Evolutionary conservation across 2,113 vertebrate genomes (phyloP).

Genomic region (Chionodraco myersi): DNA sequence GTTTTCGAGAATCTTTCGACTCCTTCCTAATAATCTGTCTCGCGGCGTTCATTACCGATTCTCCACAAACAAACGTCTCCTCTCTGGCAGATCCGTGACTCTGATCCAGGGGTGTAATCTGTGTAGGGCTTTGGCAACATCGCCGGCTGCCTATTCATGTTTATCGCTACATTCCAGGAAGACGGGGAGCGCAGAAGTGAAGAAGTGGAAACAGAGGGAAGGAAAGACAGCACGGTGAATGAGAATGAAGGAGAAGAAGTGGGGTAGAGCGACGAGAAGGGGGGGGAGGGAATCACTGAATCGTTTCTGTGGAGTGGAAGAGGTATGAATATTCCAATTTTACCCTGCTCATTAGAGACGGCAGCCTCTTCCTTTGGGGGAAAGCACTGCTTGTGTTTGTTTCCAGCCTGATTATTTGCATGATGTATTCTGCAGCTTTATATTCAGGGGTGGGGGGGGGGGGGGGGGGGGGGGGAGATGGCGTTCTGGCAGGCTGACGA

Average conservation of each 20-base stretch:
- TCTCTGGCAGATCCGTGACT: slow-evolving; percentile 64
- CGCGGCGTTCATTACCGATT: slow-evolving; percentile 44
- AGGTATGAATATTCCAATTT: slow-evolving; percentile 80
- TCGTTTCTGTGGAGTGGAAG: slow-evolving; percentile 53
- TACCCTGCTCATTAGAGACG: slow-evolving; percentile 77
- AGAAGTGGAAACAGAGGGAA: slow-evolving; percentile 40
- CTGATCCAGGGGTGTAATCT: slow-evolving; percentile 66
- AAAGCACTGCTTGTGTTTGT: slow-evolving; percentile 75
- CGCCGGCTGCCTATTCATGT: slow-evolving; percentile 61
- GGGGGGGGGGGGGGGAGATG: slow-evolving; percentile 50
- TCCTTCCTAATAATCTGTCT: slow-evolving; percentile 34
- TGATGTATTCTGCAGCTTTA: slow-evolving; percentile 80
- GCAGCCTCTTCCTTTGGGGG: slow-evolving; percentile 75
- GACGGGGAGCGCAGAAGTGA: slow-evolving; percentile 35
- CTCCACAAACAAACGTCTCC: slow-evolving; percentile 59
- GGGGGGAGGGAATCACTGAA: slow-evolving; percentile 50
- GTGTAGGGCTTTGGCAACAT: slow-evolving; percentile 65
- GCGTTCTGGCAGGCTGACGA: slow-evolving; percentile 71
- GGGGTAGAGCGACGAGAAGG: slow-evolving; percentile 17
- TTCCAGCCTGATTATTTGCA: slow-evolving; percentile 82
- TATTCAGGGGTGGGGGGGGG: slow-evolving; percentile 66
- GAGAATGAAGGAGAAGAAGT: slow-evolving; percentile 7
- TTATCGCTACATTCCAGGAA: slow-evolving; percentile 60
- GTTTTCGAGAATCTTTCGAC: neutral
- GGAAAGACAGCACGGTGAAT: slow-evolving; percentile 37